Evolutionary conservation across 2,113 vertebrate species (phyloP).

Genomic region (Myotis davidii): DNA sequence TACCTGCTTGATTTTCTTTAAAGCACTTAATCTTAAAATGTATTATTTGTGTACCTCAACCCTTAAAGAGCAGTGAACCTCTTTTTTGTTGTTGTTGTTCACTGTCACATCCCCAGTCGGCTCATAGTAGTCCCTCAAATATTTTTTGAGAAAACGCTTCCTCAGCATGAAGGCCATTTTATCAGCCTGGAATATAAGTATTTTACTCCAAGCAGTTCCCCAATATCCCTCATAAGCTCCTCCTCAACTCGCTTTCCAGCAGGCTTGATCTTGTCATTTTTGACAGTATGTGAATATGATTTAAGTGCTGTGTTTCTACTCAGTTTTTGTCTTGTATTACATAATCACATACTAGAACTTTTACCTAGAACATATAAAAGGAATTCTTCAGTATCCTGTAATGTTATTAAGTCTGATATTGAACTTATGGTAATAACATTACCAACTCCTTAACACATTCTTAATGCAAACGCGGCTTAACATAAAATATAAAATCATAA

Average conservation of each 20-base stretch:
- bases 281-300: background rate
- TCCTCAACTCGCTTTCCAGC: background rate
- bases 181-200: background rate
- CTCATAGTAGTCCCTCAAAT: background rate
- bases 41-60: background rate
- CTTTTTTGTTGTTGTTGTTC: background rate
- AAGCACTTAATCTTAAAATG: background rate
- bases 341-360: conserved; percentile 3
- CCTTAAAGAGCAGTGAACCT: background rate
- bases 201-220: background rate
- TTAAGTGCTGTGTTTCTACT: background rate
- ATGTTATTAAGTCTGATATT: background rate
- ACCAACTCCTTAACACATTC: background rate
- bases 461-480: background rate
- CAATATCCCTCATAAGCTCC: background rate
- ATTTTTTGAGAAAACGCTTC: background rate
- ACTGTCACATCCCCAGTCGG: background rate
- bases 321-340: conserved; percentile 16
- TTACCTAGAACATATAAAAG: conserved; percentile 37
- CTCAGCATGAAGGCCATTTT: background rate
- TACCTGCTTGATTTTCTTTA: conserved; percentile 37
- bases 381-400: background rate
- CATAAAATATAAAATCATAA: conserved; percentile 35
- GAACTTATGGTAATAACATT: conserved; percentile 1
- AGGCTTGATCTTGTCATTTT: conserved; percentile 18